Conservation (phyloP, 2,113 vertebrate species). For the Nipponia nippon region DNA sequence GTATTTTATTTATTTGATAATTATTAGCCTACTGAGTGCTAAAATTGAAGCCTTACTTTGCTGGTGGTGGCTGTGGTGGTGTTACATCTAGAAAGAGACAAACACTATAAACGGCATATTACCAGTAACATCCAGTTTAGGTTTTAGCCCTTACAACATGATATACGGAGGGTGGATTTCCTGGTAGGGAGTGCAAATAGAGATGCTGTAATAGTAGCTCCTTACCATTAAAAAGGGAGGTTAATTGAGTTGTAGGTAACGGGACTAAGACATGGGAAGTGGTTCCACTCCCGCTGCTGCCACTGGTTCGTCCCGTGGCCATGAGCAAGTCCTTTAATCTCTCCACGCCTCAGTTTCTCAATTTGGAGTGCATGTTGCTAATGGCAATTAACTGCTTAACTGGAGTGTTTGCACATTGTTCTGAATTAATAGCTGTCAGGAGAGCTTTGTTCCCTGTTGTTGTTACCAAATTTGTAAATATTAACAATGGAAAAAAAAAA, state of each 20-base stretch:
- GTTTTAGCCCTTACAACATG: neutral
- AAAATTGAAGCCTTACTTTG: neutral
- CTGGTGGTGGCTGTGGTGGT: neutral
- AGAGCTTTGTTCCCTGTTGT: neutral
- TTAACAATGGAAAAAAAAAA: neutral
- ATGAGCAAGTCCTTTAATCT: neutral
- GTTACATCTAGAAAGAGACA: neutral
- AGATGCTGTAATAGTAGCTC: neutral
- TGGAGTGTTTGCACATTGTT: neutral
- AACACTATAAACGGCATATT: neutral
- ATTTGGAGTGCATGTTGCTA: neutral
- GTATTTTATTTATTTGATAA: neutral
- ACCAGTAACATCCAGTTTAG: neutral
- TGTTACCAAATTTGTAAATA: neutral
- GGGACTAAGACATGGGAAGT: neutral
- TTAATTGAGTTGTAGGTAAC: neutral
- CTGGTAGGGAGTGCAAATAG: neutral
- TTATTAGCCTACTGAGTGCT: neutral
- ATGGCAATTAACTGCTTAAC: neutral
- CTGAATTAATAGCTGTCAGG: neutral
- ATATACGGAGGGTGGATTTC: neutral
- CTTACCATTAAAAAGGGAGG: neutral
- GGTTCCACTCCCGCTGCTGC: neutral
- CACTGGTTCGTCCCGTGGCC: neutral
- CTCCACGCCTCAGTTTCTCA: neutral